Conservation (phyloP, 2,888 invertebrate species). For the Tinea pellionella region DNA sequence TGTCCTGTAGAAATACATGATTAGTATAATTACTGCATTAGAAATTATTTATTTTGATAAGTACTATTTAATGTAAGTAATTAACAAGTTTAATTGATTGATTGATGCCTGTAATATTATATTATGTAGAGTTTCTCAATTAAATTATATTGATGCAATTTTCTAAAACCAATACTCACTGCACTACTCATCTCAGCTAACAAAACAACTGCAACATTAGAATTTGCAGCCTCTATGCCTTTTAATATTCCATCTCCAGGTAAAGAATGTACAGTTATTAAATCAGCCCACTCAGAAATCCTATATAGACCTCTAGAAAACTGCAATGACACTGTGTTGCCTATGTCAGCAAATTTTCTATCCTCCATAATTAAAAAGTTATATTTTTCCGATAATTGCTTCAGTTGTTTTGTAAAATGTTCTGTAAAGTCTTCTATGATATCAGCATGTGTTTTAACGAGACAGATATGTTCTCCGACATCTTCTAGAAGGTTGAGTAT, state of each 20-base stretch:
- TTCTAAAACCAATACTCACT: too few relatives aligned
- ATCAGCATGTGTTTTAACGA: conserved; percentile 92
- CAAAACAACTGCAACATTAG: conserved; percentile 73
- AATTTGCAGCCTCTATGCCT: conserved; percentile 62
- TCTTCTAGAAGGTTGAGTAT: conserved; percentile 79
- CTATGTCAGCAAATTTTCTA: conserved; percentile 97
- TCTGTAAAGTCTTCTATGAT: conserved; percentile 83
- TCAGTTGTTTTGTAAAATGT: conserved; percentile 72
- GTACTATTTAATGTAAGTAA: too few relatives aligned
- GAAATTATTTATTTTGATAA: too few relatives aligned
- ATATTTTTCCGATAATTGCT: conserved; percentile 76
- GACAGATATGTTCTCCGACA: conserved; percentile 87
- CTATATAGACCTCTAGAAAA: conserved; percentile 80
- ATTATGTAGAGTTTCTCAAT: too few relatives aligned
- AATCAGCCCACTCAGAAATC: conserved; percentile 89
- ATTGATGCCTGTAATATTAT: too few relatives aligned
- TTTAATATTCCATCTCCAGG: conserved; percentile 81
- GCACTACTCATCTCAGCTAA: conserved; percentile 90
- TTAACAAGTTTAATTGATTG: too few relatives aligned
- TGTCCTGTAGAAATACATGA: too few relatives aligned
- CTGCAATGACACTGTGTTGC: conserved; percentile 89
- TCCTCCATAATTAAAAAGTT: conserved; percentile 96
- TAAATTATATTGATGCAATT: too few relatives aligned
- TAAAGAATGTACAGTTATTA: conserved; percentile 91
- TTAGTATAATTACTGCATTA: too few relatives aligned